Evolutionary conservation across 2,113 vertebrate genomes (phyloP), one percentile per base, ranked within the genome.

Genomic region (Dendropsophus ebraccatus): DNA sequence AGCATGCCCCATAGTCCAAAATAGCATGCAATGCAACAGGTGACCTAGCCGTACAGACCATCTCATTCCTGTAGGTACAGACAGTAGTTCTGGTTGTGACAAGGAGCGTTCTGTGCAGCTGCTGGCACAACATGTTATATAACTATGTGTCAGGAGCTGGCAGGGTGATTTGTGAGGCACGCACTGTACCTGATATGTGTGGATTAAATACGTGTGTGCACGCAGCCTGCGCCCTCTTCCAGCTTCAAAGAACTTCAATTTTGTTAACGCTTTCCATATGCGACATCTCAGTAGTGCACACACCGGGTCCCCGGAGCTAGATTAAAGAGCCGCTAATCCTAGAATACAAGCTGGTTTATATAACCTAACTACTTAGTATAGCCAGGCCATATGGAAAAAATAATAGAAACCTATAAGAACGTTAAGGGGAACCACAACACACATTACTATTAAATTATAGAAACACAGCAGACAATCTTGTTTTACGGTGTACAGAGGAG

Each of bases 131-230:
- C 17, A 19, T 82, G 69, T 83, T 72, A 83, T 58, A n/a, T 62
- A 84, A 58, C 28, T 16, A 84, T 84, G 35, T 83, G 69, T 72
- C 82, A 83, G 69, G 45, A 28, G 41, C 25, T 56, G 52, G 72
- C 54, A 76, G 54, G 37, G 82, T 58, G 52, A 83, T 83, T 83
- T 84, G 54, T 76, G 83, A 77, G 45, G 83, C 83, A 77, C 56
- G 58, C 41, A 25, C 12, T 84, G 83, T 84, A 84, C 83, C 73
- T 84, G 83, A 62, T 75, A 84, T 56, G n/a, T 60, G 81, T 54
- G 82, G 82, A 83, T 58, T 73, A 81, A 35, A 41, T 45, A 7
- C 56, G 16, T 16, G 60, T 72, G 74, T 56, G 52, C 30, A 10
- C n/a, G 32, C 37, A 14, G 72, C 5, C 49, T 65, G 70, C 30